Base-by-base conservation (phyloP, 2,113 vertebrate species). In the Noturus placidus region DNA sequence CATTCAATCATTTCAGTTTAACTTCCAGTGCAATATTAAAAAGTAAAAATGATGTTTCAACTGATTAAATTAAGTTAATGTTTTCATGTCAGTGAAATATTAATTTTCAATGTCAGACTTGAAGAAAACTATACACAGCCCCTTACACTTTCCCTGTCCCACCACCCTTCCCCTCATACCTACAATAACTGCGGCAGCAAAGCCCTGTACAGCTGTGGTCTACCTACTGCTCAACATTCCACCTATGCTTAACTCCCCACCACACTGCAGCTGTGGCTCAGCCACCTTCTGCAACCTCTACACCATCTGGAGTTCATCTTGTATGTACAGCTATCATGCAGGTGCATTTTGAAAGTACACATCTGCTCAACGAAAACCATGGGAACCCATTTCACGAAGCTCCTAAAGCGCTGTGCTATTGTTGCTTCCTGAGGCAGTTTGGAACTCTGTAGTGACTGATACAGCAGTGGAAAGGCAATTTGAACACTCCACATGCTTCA, bases 241-340 rank as follows among this genome's bases (percentile, higher is more conserved):
- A 14, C 17, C n/a, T 57, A 33, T 17, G 22, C 38, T 52, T 56
- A 54, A 54, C 50, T 79, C 50, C 14, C 15, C 15, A 30, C 76
- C 50, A 78, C 30, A 57, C 20, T 82, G 25, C 79, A 61, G 33
- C 79, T 61, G 79, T 61, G 56, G 20, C 79, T 22, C 57, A 82
- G 56, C 11, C 33, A 59, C 33, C 78, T 35, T 80, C 78, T 20
- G 52, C 54, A 80, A 56, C 78, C 30, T 57, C 9, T 56, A 20
- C 77, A 33, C 17, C 56, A 59, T 20, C 54, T 81, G 78, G 19
- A 35, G 52, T 59, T 81, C 20, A 5, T 35, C 79, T 81, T 81
- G 20, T 61, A 59, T 20, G 22, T 3, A 38, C 52, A 11, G 13
- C 78, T 13, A 22, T 20, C 19, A 57, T 22, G 9, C 54, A 59